Evolutionary conservation across 2,888 invertebrate genomes (phyloP).

Genomic region (Stenoptilia bipunctidactyla): DNA sequence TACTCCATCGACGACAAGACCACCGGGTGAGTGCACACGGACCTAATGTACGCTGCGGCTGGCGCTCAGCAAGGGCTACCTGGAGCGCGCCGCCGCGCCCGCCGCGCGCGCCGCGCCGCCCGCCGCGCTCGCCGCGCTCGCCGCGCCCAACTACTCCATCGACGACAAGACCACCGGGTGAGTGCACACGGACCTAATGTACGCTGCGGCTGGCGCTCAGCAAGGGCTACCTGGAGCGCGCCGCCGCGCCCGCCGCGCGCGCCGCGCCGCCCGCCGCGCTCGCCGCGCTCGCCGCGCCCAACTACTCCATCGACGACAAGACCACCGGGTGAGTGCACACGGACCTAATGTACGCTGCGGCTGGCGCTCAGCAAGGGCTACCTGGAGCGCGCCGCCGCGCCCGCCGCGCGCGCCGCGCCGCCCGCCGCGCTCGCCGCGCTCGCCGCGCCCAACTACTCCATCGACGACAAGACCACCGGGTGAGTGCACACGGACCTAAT

Average conservation of each 20-base stretch:
- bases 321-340: conserved; percentile 29
- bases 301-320: conserved; percentile 51
- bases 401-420: too few relatives aligned
- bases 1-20: conserved; percentile 51
- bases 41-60: neutral
- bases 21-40: conserved; percentile 28
- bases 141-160: too few relatives aligned
- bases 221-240: conserved; percentile 93
- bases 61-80: neutral
- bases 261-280: conserved; percentile 41
- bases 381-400: too few relatives aligned
- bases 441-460: too few relatives aligned
- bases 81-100: neutral
- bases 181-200: too few relatives aligned
- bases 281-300: conserved; percentile 25
- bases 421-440: too few relatives aligned
- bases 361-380: too few relatives aligned
- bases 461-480: too few relatives aligned
- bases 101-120: too few relatives aligned
- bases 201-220: conserved; percentile 91
- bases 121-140: too few relatives aligned
- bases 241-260: conserved; percentile 70
- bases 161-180: too few relatives aligned
- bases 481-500: conserved; percentile 92
- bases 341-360: too few relatives aligned